phyloP scores from a whole-genome alignment of 2,797 vertebrate species.

The Chromobotia macracanthus region DNA sequence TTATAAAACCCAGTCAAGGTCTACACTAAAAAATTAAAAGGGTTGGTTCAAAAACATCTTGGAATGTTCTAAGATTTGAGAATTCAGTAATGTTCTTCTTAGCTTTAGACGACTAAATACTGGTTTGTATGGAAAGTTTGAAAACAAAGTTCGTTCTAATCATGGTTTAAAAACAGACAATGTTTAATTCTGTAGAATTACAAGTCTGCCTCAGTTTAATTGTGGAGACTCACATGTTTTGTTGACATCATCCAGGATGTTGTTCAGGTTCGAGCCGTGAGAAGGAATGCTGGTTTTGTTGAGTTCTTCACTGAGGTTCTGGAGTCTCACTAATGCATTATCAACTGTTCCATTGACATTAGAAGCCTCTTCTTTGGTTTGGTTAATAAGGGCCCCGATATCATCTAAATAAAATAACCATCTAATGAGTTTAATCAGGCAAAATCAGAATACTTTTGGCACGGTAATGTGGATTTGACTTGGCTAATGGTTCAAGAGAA shows the following conservation, averaged over 20 bases:
- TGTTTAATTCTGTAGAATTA: not conserved
- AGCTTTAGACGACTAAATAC: not conserved
- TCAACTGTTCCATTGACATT: conserved; percentile 68
- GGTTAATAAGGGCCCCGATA: conserved; percentile 67
- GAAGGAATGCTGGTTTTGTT: conserved; percentile 66
- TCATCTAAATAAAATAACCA: conserved; percentile 70
- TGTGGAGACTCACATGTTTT: conserved; percentile 72
- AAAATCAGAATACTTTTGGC: not conserved
- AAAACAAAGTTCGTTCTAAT: too few relatives aligned
- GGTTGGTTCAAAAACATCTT: not conserved
- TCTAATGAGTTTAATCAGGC: not conserved
- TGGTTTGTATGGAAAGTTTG: too few relatives aligned
- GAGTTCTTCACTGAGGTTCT: conserved; percentile 77
- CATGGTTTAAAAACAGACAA: too few relatives aligned
- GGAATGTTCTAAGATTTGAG: too few relatives aligned
- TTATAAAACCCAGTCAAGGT: not conserved
- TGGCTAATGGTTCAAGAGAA: not conserved
- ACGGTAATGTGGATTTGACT: not conserved
- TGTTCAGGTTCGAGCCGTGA: conserved; percentile 62
- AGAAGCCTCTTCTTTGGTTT: conserved; percentile 70
- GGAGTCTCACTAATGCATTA: conserved; percentile 70
- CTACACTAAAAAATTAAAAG: too few relatives aligned
- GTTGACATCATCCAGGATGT: conserved; percentile 75
- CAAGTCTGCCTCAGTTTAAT: not conserved
- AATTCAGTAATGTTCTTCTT: not conserved